phyloP scores from a whole-genome alignment of 64 coral and sea anemone species.

The Montipora capricornis region DNA sequence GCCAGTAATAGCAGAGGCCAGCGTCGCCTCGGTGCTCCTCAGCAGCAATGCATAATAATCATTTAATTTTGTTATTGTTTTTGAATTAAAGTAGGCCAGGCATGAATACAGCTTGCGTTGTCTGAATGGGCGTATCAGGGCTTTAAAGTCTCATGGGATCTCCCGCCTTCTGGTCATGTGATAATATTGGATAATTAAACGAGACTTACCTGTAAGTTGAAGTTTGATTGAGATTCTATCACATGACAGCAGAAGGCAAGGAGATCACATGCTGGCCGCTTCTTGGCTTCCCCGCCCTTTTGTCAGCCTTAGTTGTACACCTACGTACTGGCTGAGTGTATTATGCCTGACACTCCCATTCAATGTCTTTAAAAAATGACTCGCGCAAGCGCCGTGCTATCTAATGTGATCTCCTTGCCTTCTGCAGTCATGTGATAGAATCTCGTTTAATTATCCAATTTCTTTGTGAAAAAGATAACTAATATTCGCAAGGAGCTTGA shows the following conservation, averaged over 20 bases:
- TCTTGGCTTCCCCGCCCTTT: not conserved
- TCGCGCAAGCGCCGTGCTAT: not conserved
- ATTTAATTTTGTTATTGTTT: not conserved
- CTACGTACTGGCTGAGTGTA: not conserved
- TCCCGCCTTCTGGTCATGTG: too few species aligned
- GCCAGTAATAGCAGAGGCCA: not conserved
- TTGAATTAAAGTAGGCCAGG: not conserved
- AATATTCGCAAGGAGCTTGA: too few species aligned
- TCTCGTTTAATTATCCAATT: too few species aligned
- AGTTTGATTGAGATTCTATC: too few species aligned
- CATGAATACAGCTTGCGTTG: not conserved
- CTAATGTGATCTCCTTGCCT: not conserved
- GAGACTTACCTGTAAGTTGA: too few species aligned
- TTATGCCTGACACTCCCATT: not conserved
- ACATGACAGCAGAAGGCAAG: too few species aligned
- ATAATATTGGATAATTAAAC: too few species aligned
- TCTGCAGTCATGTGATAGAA: not conserved
- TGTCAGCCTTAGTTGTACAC: not conserved
- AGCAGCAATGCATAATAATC: not conserved
- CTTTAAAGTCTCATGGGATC: not conserved
- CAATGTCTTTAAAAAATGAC: not conserved
- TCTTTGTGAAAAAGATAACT: too few species aligned
- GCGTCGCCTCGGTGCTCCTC: not conserved
- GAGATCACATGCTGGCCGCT: not conserved
- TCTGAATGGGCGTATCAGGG: not conserved